A percentile compares a stretch with the other conserved stretches of the same genome.
These are phyloP conservation scores for Xestia ashworthii DNA, from an alignment of 2,888 invertebrate genomes.

Conservation along the genomic window DNA sequence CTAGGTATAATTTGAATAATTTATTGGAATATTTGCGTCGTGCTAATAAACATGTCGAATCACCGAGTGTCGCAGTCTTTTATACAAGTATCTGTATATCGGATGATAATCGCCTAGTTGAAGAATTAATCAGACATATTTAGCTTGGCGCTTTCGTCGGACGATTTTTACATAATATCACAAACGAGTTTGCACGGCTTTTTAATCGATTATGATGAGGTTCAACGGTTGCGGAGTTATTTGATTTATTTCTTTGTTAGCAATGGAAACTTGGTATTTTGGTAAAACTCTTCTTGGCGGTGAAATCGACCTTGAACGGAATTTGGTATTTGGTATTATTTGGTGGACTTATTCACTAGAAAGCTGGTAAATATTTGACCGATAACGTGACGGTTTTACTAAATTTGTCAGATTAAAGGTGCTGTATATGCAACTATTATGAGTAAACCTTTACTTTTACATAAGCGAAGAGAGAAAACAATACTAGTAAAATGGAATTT, in stretches of 20 bases:
- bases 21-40: constrained; percentile 76
- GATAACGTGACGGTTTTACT: neutral
- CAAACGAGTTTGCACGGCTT: constrained; percentile 50
- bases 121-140: constrained; percentile 72
- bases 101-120: constrained; percentile 74
- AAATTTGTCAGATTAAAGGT: neutral
- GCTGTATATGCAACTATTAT: neutral
- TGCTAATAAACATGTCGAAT: constrained; percentile 81
- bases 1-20: constrained; percentile 78
- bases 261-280: constrained; percentile 7
- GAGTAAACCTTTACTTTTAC: neutral
- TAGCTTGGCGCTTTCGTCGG: constrained; percentile 56
- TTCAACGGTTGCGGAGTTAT: constrained; percentile 39
- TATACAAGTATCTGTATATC: constrained; percentile 71
- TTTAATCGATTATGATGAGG: constrained; percentile 39
- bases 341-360: constrained; percentile 1
- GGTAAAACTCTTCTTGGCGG: neutral
- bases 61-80: constrained; percentile 60
- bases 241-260: constrained; percentile 46
- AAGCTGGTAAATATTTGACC: neutral
- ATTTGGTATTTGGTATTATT: too few species aligned
- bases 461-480: neutral
- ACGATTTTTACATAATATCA: constrained; percentile 53
- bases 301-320: neutral
- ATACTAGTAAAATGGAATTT: neutral